Percentiles rank a stretch among this genome's conserved stretches.
These are phyloP conservation scores for Pterocles orientalis DNA, from an alignment of 2,113 vertebrate species.

Conservation along the genomic window DNA sequence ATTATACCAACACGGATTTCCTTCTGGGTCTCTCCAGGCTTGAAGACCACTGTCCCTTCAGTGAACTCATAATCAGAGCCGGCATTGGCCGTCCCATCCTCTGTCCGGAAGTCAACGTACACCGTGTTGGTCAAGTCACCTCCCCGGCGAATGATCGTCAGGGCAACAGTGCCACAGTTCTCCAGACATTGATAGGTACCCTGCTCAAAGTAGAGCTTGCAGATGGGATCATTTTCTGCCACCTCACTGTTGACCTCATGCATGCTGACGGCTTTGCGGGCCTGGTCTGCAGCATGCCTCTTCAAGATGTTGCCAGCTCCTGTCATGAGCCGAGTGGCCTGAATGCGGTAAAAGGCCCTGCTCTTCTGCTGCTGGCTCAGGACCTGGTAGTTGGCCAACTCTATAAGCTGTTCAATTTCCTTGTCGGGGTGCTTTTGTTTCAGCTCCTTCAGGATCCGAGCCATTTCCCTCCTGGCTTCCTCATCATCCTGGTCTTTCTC, in stretches of 20 bases:
- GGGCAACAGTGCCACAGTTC: constrained; percentile 90
- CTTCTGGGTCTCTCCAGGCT: constrained; percentile 91
- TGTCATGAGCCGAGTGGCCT: constrained; percentile 92
- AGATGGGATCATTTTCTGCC: constrained; percentile 78
- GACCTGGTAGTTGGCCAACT: constrained; percentile 92
- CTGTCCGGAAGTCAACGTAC: constrained; percentile 88
- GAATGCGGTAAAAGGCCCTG: constrained; percentile 93
- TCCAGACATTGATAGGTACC: constrained; percentile 92
- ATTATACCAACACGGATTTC: constrained; percentile 92
- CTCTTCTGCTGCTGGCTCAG: constrained; percentile 94
- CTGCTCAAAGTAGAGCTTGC: constrained; percentile 90
- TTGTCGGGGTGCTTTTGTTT: constrained; percentile 95
- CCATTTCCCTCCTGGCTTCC: constrained; percentile 88
- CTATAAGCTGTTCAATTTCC: constrained; percentile 90
- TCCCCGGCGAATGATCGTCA: constrained; percentile 86
- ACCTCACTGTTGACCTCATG: constrained; percentile 84
- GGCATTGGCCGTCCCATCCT: constrained; percentile 92
- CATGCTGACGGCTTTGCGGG: constrained; percentile 86
- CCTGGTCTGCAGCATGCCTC: constrained; percentile 90
- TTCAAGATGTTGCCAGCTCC: constrained; percentile 92
- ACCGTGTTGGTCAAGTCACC: constrained; percentile 85
- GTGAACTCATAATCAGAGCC: constrained; percentile 92
- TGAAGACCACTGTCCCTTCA: constrained; percentile 87
- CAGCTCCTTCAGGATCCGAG: constrained; percentile 90
- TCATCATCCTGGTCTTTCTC: constrained; percentile 90